A percentile compares a stretch with the other conserved stretches of the same genome.
Evolutionary conservation across 1,140 invertebrate species (phyloP).

Genomic region (Gryon sp.): DNA sequence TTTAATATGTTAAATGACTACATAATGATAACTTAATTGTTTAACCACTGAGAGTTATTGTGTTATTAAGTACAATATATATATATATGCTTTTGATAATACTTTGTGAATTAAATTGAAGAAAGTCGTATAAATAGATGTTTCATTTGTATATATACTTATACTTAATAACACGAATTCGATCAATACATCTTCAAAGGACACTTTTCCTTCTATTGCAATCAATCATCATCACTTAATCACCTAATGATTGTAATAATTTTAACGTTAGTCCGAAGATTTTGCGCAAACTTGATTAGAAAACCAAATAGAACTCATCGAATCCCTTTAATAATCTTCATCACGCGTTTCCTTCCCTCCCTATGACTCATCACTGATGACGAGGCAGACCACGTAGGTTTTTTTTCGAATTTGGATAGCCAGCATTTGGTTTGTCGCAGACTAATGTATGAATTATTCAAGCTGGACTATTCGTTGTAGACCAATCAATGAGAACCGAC

Average conservation of each 20-base stretch:
- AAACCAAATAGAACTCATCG: slow-evolving; percentile 10
- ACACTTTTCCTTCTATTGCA: neutral
- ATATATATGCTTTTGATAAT: too few relatives aligned
- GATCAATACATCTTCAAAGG: too few relatives aligned
- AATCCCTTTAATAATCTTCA: slow-evolving; percentile 34
- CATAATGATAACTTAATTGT: too few relatives aligned
- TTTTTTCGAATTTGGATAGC: slow-evolving; percentile 62
- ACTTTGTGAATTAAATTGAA: too few relatives aligned
- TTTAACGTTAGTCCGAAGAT: slow-evolving; percentile 24
- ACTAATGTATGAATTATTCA: slow-evolving; percentile 78
- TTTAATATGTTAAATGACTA: too few relatives aligned
- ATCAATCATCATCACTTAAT: too few relatives aligned
- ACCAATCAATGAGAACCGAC: slow-evolving; percentile 75
- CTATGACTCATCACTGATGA: slow-evolving; percentile 36
- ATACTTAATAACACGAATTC: too few relatives aligned
- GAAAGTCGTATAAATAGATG: too few relatives aligned
- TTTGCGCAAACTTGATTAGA: slow-evolving; percentile 29
- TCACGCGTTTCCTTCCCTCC: slow-evolving; percentile 4
- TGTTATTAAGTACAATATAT: too few relatives aligned
- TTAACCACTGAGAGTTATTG: too few relatives aligned
- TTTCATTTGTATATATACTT: too few relatives aligned
- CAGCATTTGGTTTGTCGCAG: slow-evolving; percentile 67
- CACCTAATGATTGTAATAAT: slow-evolving; percentile 20
- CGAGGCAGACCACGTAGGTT: slow-evolving; percentile 45
- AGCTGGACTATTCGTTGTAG: slow-evolving; percentile 71